A percentile compares a stretch with the other conserved stretches of the same genome.
These are phyloP conservation scores for Terrapene triunguis DNA, from an alignment of 2,113 vertebrate genomes.

Conservation along the genomic window DNA sequence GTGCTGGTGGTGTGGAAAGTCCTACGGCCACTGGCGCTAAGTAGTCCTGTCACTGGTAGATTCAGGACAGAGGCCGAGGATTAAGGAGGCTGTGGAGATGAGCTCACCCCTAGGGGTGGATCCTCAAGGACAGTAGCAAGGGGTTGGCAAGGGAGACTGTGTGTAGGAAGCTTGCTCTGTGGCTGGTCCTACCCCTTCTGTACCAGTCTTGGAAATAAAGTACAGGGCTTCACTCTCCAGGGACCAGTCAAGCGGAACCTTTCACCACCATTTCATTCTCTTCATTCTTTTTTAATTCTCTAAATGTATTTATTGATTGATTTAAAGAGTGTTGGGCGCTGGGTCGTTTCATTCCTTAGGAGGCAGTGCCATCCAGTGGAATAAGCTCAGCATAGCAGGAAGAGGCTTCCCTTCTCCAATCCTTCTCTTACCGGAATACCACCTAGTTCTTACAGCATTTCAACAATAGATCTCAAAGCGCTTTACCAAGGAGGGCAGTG, in stretches of 20 bases:
- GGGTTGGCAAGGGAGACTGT: neutral
- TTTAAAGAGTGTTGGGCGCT: slow-evolving; percentile 20
- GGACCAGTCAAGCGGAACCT: slow-evolving; percentile 70
- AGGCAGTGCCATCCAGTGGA: slow-evolving; percentile 77
- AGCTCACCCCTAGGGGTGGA: slow-evolving; percentile 47
- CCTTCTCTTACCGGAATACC: rapidly evolving
- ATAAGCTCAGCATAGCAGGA: slow-evolving; percentile 22
- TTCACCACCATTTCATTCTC: slow-evolving; percentile 67
- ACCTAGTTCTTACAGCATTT: neutral
- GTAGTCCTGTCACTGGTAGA: neutral
- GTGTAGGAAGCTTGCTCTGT: slow-evolving; percentile 16
- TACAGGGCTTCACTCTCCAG: slow-evolving; percentile 51
- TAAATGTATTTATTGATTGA: neutral
- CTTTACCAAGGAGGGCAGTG: neutral
- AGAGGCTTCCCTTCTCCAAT: neutral
- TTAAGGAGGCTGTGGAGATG: slow-evolving; percentile 5
- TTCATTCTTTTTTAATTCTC: slow-evolving; percentile 16
- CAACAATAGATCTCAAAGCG: neutral
- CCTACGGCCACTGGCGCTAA: neutral
- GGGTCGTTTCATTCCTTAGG: slow-evolving; percentile 42
- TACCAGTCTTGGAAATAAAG: slow-evolving; percentile 42
- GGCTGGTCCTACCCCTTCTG: slow-evolving; percentile 29
- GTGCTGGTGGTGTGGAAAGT: neutral
- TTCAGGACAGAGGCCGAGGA: slow-evolving; percentile 41
- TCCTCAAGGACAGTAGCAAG: slow-evolving; percentile 46